Base-by-base conservation (phyloP, 2,113 vertebrate genomes). In the Python bivittatus region DNA sequence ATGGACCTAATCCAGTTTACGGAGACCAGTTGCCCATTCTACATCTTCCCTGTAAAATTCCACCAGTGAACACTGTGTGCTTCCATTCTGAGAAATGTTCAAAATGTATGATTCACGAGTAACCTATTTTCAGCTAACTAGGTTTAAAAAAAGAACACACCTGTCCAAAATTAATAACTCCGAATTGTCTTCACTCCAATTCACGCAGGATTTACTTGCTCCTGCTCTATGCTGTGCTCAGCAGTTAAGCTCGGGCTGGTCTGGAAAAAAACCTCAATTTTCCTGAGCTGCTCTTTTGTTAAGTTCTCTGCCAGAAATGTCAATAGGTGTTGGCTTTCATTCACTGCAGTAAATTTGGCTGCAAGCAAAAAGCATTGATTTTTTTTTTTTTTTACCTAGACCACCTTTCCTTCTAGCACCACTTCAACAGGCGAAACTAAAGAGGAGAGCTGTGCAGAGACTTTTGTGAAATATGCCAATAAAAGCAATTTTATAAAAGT, bases 241-340 rank as follows among this genome's bases (percentile, higher is more conserved):
- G 96, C 93, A 93, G 79, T 90, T 95, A 54, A 91, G 60, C 64
- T 91, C 25, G 1, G 94, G 86, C 61, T 86, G 29, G 72, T 93
- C 88, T 86, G 33, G 13, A 4, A 11, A 91, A 88, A 94, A 96
- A 38, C 90, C 88, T 96, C 92, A 85, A 56, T 96, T 95, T 95
- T 94, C 92, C 93, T 92, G 44, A 93, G 17, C 4, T 91, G 29
- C 87, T 84, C 72, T 88, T 88, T 89, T 88, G 88, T 90, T 60
- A 89, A 95, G 54, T 79, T 94, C 92, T 92, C 92, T 96, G 33
- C 48, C 86, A 94, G 94, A 95, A 89, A 86, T 86, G 90, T 95
- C 94, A 93, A 91, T 97, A 94, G 93, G 60, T 94, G 94, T 92
- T 72, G 42, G 83, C 91, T 95, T 95, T 94, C 94, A 92, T 95